Evolutionary conservation across 1,140 invertebrate genomes (phyloP).

Genomic region (Meloidogyne chitwoodi): DNA sequence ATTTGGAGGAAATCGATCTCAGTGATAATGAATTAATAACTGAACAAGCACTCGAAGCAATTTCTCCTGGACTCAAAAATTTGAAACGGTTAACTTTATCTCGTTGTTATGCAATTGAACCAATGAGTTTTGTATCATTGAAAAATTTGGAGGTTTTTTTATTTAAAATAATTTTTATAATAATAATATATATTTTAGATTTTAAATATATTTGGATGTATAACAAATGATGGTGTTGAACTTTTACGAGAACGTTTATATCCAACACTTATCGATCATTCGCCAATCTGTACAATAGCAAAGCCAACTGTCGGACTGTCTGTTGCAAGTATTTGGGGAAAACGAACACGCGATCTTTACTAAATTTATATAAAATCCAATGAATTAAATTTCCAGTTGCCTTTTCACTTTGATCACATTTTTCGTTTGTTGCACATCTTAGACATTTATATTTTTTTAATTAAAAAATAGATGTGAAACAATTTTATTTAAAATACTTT

Average conservation of each 20-base stretch:
- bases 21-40: conserved; percentile 16
- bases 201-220: conserved; percentile 19
- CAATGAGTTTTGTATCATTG: conserved; percentile 7
- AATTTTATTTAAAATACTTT: background rate
- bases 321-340: conserved; percentile 14
- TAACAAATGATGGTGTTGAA: conserved; percentile 7
- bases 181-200: background rate
- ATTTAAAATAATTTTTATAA: background rate
- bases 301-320: conserved; percentile 8
- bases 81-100: conserved; percentile 6
- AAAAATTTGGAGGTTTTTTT: background rate
- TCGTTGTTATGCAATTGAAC: conserved; percentile 18
- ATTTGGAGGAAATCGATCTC: conserved; percentile 12
- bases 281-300: conserved; percentile 11
- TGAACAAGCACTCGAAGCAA: conserved; percentile 2
- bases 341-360: conserved; percentile 12
- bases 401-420: too few species aligned
- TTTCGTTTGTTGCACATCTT: background rate
- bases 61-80: background rate
- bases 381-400: too few species aligned
- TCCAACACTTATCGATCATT: conserved; percentile 5
- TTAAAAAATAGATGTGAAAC: background rate
- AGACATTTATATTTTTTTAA: background rate
- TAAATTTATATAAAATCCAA: too few species aligned
- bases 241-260: conserved; percentile 6